Evolutionary conservation across 1,140 invertebrate species (phyloP), one percentile per base, ranked within the genome.

Genomic region (Drosophila rhopaloa): DNA sequence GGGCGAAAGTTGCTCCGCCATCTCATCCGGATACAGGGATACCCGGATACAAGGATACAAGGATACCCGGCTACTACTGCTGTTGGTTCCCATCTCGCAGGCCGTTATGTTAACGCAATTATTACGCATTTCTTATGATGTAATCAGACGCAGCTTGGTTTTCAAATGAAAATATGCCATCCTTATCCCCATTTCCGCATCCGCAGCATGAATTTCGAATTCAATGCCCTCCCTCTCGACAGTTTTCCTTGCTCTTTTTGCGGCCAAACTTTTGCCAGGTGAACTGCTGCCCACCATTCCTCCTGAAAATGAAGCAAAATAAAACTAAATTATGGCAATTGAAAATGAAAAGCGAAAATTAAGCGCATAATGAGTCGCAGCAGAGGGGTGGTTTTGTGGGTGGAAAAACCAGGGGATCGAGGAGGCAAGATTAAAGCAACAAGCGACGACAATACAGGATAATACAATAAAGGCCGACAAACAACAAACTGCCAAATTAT

Each of bases 341-440:
- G 90, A 91, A 91, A 91, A 91, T 91, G 82, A 91, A 91, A 91
- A 90, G 90, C 83, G 80, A 91, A 91, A 91, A 90, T 91, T 91
- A 91, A 91, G 80, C 90, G 72, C 67, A 91, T 91, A 91, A 91
- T 88, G 85, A 88, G 73, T 72, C 67, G 78, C 79, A 80, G 24
- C 56, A 16, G 38, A 44, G 46, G 32, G 29, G 41, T 29, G 13
- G 7, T 29, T 48, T 8, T 11, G 27, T 16, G 35, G 14, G n/a
- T n/a, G 14, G 51, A 13, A 27, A 41, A 27, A 38, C 32, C 37
- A 5, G 77, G 46, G 38, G 56, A 32, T 24, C 5, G 27, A n/a
- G 43, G 46, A 9, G 41, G 60, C 60, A 55, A 79, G 79, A 83
- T 88, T 83, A 88, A 83, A 83, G 84, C 76, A 79, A 83, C 79